Base-by-base conservation (phyloP, 2,888 invertebrate species). In the Eulithis prunata region DNA sequence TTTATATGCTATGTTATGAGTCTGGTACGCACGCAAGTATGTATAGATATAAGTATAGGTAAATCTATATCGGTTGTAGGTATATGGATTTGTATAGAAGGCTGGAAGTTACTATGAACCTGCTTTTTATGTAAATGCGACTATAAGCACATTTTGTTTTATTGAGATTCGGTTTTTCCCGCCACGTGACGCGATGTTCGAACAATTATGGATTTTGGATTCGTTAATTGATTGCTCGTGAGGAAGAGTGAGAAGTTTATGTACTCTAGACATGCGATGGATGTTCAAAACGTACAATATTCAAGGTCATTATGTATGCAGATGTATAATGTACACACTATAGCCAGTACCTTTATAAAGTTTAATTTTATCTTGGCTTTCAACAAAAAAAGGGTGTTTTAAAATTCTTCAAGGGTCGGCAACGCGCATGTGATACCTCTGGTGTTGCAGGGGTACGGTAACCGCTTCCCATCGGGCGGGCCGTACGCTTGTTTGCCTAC, bases 101-200 rank as follows among this genome's bases (percentile, higher is more conserved):
- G 32, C 41, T 41, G 41, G 41, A 8, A 52, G 13, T 4, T 11
- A 51, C 11, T 28, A 4, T 11, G 1, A 41, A 32, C 13, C 52
- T 13, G 62, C 41, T 57, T 57, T 62, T 52, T 62, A 36, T 8
- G 45, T 28, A 41, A 63, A 54, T 57, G 10, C 12, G 36, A 10
- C 46, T n/a, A 63, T 82, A 75, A 79, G 76, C 72, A 71, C 21
- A 78, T 81, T 82, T 80, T 78, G 77, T 79, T 67, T 71, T 67
- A 65, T 70, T 74, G 66, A 69, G 72, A 74, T 71, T 57, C 66
- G 72, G 77, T 73, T 72, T 74, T 78, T 75, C 78, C 76, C 73
- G 68, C 64, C 65, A 62, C 65, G 66, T 70, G 70, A 68, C 70
- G 70, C 71, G 67, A 6, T 55, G 58, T 55, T 57, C 49, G n/a